Percentiles rank a stretch among this genome's conserved stretches.
phyloP scores from a whole-genome alignment of 2,888 invertebrate species.

The Euzetes globulus region DNA sequence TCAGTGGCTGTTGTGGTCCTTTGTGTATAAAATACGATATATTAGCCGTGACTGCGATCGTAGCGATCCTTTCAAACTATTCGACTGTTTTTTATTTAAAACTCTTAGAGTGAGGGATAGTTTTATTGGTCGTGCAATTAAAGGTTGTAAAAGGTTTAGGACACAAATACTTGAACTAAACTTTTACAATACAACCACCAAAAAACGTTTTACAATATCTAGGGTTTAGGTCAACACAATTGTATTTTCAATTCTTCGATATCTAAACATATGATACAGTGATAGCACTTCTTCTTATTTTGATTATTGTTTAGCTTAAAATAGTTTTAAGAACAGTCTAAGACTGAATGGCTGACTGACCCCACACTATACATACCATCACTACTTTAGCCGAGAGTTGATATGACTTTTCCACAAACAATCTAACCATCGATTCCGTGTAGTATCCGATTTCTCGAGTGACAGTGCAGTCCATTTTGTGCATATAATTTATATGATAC shows the following conservation, averaged over 20 bases:
- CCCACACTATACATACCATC: not conserved
- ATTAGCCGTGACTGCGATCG: constrained; percentile 22
- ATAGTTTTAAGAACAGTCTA: constrained; percentile 23
- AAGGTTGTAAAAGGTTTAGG: constrained; percentile 31
- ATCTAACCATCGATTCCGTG: constrained; percentile 13
- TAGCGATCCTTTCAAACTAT: not conserved
- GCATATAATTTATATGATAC: constrained; percentile 6
- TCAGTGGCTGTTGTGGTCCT: constrained; percentile 26
- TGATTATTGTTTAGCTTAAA: constrained; percentile 27
- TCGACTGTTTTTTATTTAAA: constrained; percentile 31
- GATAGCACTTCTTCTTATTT: not conserved
- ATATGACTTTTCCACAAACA: constrained; percentile 18
- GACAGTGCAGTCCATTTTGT: constrained; percentile 30
- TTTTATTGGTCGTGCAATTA: constrained; percentile 33
- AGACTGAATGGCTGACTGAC: not conserved
- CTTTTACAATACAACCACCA: constrained; percentile 11
- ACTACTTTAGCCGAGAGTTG: constrained; percentile 3
- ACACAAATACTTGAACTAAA: not conserved
- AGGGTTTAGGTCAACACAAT: constrained; percentile 26
- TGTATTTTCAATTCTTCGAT: constrained; percentile 12
- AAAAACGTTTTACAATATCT: constrained; percentile 17
- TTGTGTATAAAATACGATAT: constrained; percentile 23
- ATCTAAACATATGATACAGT: constrained; percentile 1
- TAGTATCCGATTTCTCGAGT: constrained; percentile 16
- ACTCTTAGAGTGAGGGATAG: constrained; percentile 7